Conservation (phyloP, 2,888 invertebrate species). For the Campaea margaritaria region DNA sequence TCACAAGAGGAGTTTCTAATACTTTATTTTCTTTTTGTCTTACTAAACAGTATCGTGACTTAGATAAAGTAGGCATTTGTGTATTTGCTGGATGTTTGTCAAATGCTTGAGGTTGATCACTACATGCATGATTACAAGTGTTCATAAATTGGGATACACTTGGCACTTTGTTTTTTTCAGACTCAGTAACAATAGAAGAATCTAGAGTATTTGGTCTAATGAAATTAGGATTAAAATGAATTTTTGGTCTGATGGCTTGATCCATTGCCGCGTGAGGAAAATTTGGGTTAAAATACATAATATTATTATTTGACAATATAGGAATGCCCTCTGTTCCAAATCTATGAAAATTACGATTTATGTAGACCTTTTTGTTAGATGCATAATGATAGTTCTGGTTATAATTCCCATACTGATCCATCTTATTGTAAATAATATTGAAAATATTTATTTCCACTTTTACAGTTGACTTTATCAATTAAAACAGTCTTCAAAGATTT, state of each 20-base stretch:
- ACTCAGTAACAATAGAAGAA: neutral
- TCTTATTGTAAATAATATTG: constrained; percentile 79
- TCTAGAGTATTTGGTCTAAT: constrained; percentile 38
- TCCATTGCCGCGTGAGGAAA: constrained; percentile 46
- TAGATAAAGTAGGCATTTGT: constrained; percentile 33
- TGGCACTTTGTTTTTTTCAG: constrained; percentile 1
- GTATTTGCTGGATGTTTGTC: constrained; percentile 1
- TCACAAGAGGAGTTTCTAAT: constrained; percentile 18
- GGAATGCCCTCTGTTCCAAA: constrained; percentile 13
- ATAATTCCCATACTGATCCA: constrained; percentile 35
- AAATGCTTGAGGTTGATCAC: constrained; percentile 8
- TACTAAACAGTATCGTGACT: constrained; percentile 66
- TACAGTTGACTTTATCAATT: constrained; percentile 87
- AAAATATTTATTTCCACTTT: constrained; percentile 91
- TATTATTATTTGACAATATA: constrained; percentile 25
- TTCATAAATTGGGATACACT: constrained; percentile 1
- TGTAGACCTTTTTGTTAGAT: constrained; percentile 63
- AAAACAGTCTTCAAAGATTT: constrained; percentile 71
- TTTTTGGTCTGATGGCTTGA: constrained; percentile 53
- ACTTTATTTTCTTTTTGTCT: constrained; percentile 50
- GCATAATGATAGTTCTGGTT: constrained; percentile 35
- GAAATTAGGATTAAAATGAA: constrained; percentile 82
- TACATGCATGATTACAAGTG: constrained; percentile 35
- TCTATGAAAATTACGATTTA: constrained; percentile 77
- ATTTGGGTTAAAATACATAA: constrained; percentile 68